Evolutionary conservation across 1,140 invertebrate genomes (phyloP).

Genomic region (Theocolax elegans): DNA sequence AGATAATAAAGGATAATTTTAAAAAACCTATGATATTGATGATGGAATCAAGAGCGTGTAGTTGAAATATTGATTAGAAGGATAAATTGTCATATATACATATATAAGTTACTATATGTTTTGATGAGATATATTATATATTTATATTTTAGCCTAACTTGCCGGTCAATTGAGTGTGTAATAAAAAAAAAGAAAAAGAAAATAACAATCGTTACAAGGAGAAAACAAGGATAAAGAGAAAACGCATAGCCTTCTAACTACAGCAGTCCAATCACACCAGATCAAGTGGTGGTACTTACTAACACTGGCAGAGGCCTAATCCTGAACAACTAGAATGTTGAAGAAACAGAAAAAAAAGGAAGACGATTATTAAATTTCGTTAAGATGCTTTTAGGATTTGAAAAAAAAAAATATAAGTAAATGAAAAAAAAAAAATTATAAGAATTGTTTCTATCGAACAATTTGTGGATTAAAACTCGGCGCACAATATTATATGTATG

Average conservation of each 20-base stretch:
- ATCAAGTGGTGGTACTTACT: conserved; percentile 85
- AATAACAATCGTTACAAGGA: conserved; percentile 23
- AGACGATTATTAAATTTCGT: conserved; percentile 68
- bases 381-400: conserved; percentile 24
- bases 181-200: not conserved
- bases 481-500: conserved; percentile 15
- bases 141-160: conserved; percentile 37
- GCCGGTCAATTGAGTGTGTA: conserved; percentile 35
- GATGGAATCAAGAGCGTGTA: conserved; percentile 24
- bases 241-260: conserved; percentile 69
- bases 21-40: conserved; percentile 34
- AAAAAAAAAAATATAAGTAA: conserved; percentile 10
- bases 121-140: no score
- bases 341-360: conserved; percentile 73
- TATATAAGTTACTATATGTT: conserved; percentile 29
- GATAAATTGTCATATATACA: conserved; percentile 18
- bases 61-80: conserved; percentile 16
- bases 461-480: conserved; percentile 5
- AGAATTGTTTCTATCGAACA: no score
- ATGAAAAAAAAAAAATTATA: not conserved
- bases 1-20: conserved; percentile 17
- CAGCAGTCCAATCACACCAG: conserved; percentile 72
- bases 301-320: conserved; percentile 95
- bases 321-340: conserved; percentile 91
- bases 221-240: conserved; percentile 51